These are phyloP conservation scores for Agriotes lineatus DNA, from an alignment of 2,888 invertebrate genomes.

Conservation along the genomic window DNA sequence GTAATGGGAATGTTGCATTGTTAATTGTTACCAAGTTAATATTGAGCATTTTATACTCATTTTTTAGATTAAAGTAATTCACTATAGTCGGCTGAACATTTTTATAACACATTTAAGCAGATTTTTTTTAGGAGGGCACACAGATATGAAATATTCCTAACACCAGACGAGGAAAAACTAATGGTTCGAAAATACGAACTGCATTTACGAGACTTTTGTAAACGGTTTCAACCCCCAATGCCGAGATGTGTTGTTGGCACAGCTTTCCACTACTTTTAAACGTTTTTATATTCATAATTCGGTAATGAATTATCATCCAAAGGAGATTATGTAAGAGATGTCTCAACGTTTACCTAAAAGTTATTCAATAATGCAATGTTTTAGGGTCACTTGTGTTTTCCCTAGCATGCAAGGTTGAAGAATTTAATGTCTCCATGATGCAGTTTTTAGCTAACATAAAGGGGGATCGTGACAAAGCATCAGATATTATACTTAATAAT, in stretches of 20 bases:
- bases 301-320: conserved; percentile 97
- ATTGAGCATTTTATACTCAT: too few species aligned
- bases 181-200: conserved; percentile 89
- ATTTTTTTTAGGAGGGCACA: too few species aligned
- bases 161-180: conserved; percentile 85
- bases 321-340: conserved; percentile 92
- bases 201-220: conserved; percentile 91
- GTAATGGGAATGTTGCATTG: too few species aligned
- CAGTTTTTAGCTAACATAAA: conserved; percentile 96
- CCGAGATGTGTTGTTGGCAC: conserved; percentile 93
- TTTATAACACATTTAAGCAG: too few species aligned
- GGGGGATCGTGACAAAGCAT: conserved; percentile 91
- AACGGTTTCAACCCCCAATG: conserved; percentile 93
- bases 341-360: conserved; percentile 27
- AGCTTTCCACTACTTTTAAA: conserved; percentile 95
- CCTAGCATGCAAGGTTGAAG: conserved; percentile 97
- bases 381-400: conserved; percentile 90
- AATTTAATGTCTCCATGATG: conserved; percentile 96
- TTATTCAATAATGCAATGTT: not conserved
- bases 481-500: conserved; percentile 94
- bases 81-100: too few species aligned
- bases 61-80: too few species aligned
- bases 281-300: conserved; percentile 95
- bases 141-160: conserved; percentile 77
- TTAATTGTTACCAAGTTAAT: too few species aligned